Evolutionary conservation across 2,888 invertebrate genomes (phyloP).

Genomic region (Leucoma salicis): DNA sequence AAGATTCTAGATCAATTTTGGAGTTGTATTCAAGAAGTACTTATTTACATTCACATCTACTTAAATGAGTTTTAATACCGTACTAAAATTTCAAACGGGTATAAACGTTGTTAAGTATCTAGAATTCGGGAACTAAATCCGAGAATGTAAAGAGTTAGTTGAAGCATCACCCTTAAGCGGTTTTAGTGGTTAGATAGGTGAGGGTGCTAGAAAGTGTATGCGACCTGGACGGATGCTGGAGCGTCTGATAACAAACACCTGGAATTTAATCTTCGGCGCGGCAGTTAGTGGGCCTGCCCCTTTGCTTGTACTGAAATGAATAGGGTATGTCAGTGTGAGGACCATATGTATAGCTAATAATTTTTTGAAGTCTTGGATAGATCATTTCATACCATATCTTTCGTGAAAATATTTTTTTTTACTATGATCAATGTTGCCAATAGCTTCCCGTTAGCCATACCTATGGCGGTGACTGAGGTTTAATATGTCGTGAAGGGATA

Average conservation of each 20-base stretch:
- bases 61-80: no score
- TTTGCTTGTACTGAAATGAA: conserved; percentile 81
- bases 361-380: neutral
- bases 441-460: neutral
- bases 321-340: conserved; percentile 49
- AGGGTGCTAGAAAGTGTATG: conserved; percentile 61
- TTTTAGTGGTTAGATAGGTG: conserved; percentile 47
- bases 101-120: no score
- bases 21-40: no score
- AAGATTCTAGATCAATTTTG: no score
- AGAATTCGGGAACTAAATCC: conserved; percentile 16
- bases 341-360: neutral
- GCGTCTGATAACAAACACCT: conserved; percentile 58
- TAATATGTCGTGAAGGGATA: conserved; percentile 20
- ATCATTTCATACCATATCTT: no score
- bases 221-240: conserved; percentile 65
- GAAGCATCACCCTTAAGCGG: conserved; percentile 64
- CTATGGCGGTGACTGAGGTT: conserved; percentile 12
- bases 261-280: conserved; percentile 61
- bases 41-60: no score
- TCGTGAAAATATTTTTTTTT: neutral
- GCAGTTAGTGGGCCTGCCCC: conserved; percentile 76
- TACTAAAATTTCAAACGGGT: no score
- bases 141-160: conserved; percentile 48
- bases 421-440: neutral